Evolutionary conservation across 2,113 vertebrate genomes (phyloP), one percentile per base, ranked within the genome.

Genomic region (Electrona antarctica): DNA sequence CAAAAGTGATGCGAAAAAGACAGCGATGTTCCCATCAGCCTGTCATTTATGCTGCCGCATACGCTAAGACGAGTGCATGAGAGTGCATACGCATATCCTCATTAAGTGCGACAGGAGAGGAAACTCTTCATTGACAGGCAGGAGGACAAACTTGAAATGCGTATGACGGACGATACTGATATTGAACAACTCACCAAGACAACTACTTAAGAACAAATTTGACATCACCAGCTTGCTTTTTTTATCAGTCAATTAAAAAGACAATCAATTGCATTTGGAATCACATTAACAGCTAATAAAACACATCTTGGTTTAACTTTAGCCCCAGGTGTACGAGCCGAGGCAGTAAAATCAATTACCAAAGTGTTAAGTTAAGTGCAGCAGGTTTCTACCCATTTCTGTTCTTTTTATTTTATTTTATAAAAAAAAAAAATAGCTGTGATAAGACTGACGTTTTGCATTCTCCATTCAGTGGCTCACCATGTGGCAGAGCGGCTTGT

Each of bases 401-500:
- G 67, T 69, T 73, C 74, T 46, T 45, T 46, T 82, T 21, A 21
- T 21, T 1, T 21, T 21, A 21, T 21, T 64, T 64, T 2, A 8
- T 52, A 0, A 75, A 72, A 64, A 81, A 75, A 77, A 83, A 80
- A 81, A 85, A 81, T n/a, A n/a, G n/a, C 81, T 46, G 72, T 85
- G 80, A 79, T 88, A 85, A 85, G 81, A 73, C 75, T 73, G 74
- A 76, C 59, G 73, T 86, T 82, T 74, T 77, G 78, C 78, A 69
- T 67, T 81, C 69, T 65, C 82, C 68, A 87, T 89, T 91, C 81
- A 90, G 64, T 56, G 45, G 76, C 90, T 79, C 91, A 89, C 86
- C 90, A 90, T 90, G 89, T 87, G 90, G 88, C 81, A 73, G 78
- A 77, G 72, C 80, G 67, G 78, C 85, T 82, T 67, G 87, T 87